These are phyloP conservation scores for Lemur catta DNA, from an alignment of 2,797 vertebrate species.

Conservation along the genomic window DNA sequence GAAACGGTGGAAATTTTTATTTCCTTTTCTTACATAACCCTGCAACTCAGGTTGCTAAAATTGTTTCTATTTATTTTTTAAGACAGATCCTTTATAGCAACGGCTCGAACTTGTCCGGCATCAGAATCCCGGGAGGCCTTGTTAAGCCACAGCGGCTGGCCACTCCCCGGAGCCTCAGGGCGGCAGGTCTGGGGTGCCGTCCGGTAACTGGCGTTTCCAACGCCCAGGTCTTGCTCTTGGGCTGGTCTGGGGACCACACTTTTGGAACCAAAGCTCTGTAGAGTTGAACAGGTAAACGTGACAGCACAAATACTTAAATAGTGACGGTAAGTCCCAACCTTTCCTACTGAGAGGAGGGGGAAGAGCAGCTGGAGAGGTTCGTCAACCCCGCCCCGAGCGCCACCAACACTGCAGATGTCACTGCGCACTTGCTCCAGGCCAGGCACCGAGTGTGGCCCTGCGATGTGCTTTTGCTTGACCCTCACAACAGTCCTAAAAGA, in stretches of 20 bases:
- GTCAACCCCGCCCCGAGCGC: accelerated
- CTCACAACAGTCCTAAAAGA: accelerated
- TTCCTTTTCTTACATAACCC: neutral
- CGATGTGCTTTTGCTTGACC: accelerated
- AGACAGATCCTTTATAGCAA: neutral
- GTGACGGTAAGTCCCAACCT: neutral
- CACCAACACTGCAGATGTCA: accelerated
- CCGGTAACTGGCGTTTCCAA: accelerated
- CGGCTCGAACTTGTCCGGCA: no score
- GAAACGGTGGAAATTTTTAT: no score
- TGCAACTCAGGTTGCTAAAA: no score
- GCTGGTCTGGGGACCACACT: no score
- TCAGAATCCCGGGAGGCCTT: accelerated
- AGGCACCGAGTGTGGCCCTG: neutral
- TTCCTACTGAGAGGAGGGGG: neutral
- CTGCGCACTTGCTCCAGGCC: neutral
- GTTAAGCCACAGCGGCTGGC: accelerated
- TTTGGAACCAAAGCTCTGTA: no score
- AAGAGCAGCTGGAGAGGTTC: accelerated
- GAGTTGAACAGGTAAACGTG: neutral
- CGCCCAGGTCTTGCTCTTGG: accelerated
- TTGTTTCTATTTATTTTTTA: neutral
- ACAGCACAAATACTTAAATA: neutral
- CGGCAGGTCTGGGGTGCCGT: no score
- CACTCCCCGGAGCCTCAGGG: accelerated